phyloP scores from a whole-genome alignment of 2,113 vertebrate genomes.

The Daboia siamensis region DNA sequence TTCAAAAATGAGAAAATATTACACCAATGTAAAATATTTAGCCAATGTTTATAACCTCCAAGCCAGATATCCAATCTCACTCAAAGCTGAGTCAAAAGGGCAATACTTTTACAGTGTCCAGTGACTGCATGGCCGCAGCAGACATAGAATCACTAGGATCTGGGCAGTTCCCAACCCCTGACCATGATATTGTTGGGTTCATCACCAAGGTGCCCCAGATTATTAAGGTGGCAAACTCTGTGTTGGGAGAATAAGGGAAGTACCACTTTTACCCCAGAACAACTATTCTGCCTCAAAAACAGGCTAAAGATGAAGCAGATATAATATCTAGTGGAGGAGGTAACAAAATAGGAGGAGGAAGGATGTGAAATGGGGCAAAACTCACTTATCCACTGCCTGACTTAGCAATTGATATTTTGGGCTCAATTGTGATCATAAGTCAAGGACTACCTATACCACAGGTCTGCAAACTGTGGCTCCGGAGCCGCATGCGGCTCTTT shows the following conservation, averaged over 20 bases:
- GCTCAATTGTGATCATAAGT: neutral
- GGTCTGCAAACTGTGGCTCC: too few relatives aligned
- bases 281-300: neutral
- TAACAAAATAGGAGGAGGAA: too few relatives aligned
- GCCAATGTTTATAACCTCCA: neutral
- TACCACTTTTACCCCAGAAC: neutral
- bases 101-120: neutral
- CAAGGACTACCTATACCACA: neutral
- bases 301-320: neutral
- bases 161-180: neutral
- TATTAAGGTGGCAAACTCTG: neutral
- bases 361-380: neutral
- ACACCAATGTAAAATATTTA: neutral
- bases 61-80: neutral
- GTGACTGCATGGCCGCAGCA: neutral
- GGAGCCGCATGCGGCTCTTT: too few relatives aligned
- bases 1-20: neutral
- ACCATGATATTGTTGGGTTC: neutral
- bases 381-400: neutral
- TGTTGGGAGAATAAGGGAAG: neutral
- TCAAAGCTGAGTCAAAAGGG: neutral
- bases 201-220: neutral
- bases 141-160: neutral
- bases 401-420: neutral
- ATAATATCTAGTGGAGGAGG: neutral